Evolutionary conservation across 2,113 vertebrate species (phyloP).

Genomic region (Chrysemys picta): DNA sequence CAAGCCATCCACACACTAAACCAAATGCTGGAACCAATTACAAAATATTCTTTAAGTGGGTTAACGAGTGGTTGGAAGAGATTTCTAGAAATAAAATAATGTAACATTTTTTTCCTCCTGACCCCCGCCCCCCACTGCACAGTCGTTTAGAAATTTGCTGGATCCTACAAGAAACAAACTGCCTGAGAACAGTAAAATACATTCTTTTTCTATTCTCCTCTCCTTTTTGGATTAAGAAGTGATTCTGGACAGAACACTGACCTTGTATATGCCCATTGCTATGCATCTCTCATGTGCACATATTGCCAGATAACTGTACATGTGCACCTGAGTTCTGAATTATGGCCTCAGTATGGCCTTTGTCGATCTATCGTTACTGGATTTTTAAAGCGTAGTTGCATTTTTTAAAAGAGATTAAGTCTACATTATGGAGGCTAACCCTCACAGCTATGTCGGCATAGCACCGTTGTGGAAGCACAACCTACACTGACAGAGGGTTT

Average conservation of each 20-base stretch:
- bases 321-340: neutral
- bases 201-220: neutral
- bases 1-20: neutral
- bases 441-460: neutral
- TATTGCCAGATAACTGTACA: neutral
- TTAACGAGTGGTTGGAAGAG: neutral
- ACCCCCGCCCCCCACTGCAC: neutral
- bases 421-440: too few relatives aligned
- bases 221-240: neutral
- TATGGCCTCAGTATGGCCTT: neutral
- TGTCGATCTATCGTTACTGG: rapidly evolving
- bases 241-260: neutral
- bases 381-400: neutral
- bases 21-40: neutral
- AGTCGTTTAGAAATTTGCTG: neutral
- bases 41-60: neutral
- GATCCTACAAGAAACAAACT: neutral
- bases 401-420: neutral
- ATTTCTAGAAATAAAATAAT: neutral
- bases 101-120: neutral
- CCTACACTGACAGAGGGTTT: neutral
- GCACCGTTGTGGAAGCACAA: too few relatives aligned
- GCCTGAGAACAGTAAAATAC: neutral
- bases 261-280: neutral
- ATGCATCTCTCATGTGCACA: neutral